Conservation (phyloP, 2,113 vertebrate genomes). For the Irena cyanogastra region DNA sequence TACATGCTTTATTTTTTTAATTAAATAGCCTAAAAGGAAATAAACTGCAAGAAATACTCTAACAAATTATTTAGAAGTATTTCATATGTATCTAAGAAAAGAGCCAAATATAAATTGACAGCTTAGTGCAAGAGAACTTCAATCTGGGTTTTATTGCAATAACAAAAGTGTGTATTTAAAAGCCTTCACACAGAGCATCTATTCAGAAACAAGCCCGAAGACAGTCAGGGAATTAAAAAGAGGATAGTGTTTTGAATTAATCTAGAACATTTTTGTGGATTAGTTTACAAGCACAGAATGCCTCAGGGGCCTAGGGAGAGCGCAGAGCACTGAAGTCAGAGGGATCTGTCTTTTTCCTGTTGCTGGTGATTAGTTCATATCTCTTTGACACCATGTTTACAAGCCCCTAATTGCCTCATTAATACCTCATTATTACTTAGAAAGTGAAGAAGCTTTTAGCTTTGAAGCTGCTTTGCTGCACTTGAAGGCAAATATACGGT, state of each 20-base stretch:
- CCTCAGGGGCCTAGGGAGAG: conserved; percentile 47
- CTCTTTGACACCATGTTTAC: conserved; percentile 70
- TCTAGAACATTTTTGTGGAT: conserved; percentile 68
- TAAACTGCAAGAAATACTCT: not conserved
- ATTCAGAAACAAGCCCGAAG: conserved; percentile 59
- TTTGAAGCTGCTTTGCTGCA: conserved; percentile 63
- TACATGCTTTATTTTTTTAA: conserved; percentile 7
- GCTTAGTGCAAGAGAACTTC: conserved; percentile 34
- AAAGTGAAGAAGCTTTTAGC: conserved; percentile 65
- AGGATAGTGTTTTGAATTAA: conserved; percentile 66
- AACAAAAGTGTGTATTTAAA: conserved; percentile 59
- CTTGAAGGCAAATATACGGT: conserved; percentile 60
- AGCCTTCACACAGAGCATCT: conserved; percentile 58
- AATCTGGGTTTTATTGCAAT: conserved; percentile 59
- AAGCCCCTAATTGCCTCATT: conserved; percentile 72
- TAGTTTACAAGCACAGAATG: conserved; percentile 61
- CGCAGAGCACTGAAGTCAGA: conserved; percentile 35
- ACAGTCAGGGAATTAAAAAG: conserved; percentile 64
- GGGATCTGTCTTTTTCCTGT: conserved; percentile 65
- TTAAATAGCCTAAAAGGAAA: conserved; percentile 21
- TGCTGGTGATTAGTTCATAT: conserved; percentile 67
- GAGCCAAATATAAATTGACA: conserved; percentile 49
- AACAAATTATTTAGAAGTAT: conserved; percentile 35
- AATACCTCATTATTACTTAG: conserved; percentile 72
- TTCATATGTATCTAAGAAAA: conserved; percentile 26